These are phyloP conservation scores for Taeniopygia guttata DNA, from an alignment of 2,797 vertebrate species.

Conservation along the genomic window DNA sequence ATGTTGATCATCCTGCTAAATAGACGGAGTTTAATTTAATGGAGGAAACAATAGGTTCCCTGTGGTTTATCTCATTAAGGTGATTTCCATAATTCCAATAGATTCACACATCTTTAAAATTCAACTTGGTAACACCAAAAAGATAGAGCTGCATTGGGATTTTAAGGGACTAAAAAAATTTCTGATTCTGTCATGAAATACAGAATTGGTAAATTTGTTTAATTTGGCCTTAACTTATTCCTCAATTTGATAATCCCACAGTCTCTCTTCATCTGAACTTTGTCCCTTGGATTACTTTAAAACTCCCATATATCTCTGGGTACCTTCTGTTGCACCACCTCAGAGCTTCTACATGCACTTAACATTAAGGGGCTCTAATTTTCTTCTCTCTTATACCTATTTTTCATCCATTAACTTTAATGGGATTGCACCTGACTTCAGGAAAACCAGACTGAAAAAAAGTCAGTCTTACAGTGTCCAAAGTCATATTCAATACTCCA, in stretches of 20 bases:
- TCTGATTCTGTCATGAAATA: neutral
- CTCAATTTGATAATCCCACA: neutral
- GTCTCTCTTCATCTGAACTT: neutral
- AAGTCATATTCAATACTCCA: neutral
- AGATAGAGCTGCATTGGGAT: neutral
- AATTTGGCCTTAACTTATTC: neutral
- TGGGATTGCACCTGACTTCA: neutral
- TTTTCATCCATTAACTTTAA: slow-evolving; percentile 20
- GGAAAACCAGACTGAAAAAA: neutral
- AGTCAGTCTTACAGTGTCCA: neutral
- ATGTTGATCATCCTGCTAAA: neutral
- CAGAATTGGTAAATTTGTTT: neutral
- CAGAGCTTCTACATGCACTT: neutral
- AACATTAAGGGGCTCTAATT: neutral
- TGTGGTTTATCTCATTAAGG: neutral
- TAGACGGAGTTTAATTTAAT: slow-evolving; percentile 5
- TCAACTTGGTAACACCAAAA: neutral
- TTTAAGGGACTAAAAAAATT: neutral
- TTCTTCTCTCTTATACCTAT: neutral
- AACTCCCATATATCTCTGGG: neutral
- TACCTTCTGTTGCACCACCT: slow-evolving; percentile 1
- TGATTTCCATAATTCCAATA: neutral
- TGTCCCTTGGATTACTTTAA: neutral
- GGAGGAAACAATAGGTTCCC: neutral
- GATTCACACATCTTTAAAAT: neutral